Conservation (phyloP, 2,888 invertebrate species). For the Fragum fragum region DNA sequence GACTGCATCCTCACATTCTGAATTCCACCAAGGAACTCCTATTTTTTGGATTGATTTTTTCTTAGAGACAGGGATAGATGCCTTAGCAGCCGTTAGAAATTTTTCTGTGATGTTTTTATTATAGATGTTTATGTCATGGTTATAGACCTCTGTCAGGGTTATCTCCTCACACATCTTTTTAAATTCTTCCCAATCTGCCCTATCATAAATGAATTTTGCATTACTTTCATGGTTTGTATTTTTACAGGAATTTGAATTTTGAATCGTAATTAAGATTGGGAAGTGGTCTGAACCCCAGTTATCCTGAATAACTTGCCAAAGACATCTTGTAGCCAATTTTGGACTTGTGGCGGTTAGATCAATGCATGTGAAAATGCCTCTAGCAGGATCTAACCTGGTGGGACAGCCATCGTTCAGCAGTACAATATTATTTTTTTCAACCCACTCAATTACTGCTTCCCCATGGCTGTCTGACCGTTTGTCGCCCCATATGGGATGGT, state of each 20-base stretch:
- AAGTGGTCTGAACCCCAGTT: conserved; percentile 30
- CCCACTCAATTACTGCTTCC: conserved; percentile 20
- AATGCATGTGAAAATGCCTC: neutral
- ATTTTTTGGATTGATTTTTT: neutral
- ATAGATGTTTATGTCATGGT: neutral
- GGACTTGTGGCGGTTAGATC: conserved; percentile 14
- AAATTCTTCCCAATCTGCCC: conserved; percentile 17
- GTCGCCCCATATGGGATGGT: conserved; percentile 20
- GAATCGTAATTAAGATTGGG: conserved; percentile 19
- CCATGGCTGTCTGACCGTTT: conserved; percentile 5
- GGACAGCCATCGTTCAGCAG: conserved; percentile 29
- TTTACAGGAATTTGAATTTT: neutral
- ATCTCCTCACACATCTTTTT: conserved; percentile 9
- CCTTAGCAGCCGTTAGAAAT: neutral
- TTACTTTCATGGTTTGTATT: neutral
- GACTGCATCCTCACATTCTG: conserved; percentile 18
- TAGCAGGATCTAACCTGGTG: conserved; percentile 10
- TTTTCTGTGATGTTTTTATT: neutral
- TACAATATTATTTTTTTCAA: conserved; percentile 13
- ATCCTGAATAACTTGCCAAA: conserved; percentile 21
- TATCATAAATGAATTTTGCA: conserved; percentile 12
- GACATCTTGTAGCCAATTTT: neutral
- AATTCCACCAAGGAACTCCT: conserved; percentile 5
- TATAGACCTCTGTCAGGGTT: conserved; percentile 7
- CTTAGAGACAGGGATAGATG: neutral